Conservation (phyloP, 2,113 vertebrate genomes). For the Podarcis raffonei region DNA sequence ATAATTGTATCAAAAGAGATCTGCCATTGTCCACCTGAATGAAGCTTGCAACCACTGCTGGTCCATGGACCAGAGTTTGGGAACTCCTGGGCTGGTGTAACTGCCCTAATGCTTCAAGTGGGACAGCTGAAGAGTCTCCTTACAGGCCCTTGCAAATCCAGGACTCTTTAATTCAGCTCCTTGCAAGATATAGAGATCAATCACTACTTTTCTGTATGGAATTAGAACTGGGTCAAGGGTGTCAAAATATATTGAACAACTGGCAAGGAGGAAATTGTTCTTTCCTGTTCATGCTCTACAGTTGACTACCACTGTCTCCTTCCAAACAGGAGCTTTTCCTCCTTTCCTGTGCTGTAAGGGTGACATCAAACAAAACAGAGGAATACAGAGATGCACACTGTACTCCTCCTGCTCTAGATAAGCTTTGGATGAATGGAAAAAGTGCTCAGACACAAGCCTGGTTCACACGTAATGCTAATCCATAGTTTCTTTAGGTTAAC, state of each 20-base stretch:
- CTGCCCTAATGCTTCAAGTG: not conserved
- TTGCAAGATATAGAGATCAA: not conserved
- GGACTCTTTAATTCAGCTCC: not conserved
- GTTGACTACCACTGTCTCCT: not conserved
- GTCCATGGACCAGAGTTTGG: no score
- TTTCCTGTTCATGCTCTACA: not conserved
- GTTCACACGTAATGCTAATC: no score
- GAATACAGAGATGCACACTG: not conserved
- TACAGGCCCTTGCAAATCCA: no score
- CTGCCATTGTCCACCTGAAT: no score
- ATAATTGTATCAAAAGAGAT: no score
- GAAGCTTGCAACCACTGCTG: no score
- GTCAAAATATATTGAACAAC: not conserved
- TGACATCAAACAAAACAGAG: not conserved
- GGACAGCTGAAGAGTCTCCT: not conserved
- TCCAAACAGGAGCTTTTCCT: not conserved
- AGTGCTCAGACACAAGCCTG: no score
- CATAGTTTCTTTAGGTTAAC: no score
- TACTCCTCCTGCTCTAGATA: not conserved
- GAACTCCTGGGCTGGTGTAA: slow-evolving; percentile 3
- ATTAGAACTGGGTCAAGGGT: not conserved
- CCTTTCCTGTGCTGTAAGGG: not conserved
- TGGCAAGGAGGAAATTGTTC: not conserved
- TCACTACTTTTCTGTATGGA: not conserved
- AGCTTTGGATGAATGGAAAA: no score